Base-by-base conservation (phyloP, 2,113 vertebrate species). In the Atractosteus spatula region DNA sequence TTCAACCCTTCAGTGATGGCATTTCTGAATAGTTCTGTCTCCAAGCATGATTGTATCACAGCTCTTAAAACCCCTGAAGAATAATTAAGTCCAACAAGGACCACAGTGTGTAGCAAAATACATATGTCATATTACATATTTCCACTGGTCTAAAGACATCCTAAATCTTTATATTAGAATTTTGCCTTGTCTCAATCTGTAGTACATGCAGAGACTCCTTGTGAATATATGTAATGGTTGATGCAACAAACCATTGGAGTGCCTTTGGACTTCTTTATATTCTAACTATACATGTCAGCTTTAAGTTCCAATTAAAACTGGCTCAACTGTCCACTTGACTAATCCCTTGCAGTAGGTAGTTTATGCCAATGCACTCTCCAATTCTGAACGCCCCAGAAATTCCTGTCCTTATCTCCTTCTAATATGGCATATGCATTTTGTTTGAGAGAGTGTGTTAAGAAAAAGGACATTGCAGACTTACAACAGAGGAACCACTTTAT, bases 301-400 rank as follows among this genome's bases (percentile, higher is more conserved):
- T 51, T 7, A 51, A 51, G 14, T 65, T 69, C 70, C 66, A 72
- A 72, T 77, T 66, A 77, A 73, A 55, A 65, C 61, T 62, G 65
- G 44, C 54, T 43, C 66, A 66, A 62, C 67, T 62, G 55, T 59
- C 67, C 56, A 70, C 56, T 70, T 77, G 55, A 66, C 62, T 66
- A 73, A 70, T 73, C 70, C 65, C 71, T 65, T 70, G 76, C 66
- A 45, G 68, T 44, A 66, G 56, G 68, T 70, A 62, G 55, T 77
- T 66, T 66, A 73, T 77, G 76, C 63, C 73, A 73, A 77, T 51
- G 47, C 47, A 5, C 47, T 51, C 47, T 51, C 5, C 47, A 51
- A 51, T 7, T 73, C 44, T 55, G 68, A 70, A 66, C 47, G 68
- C 65, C 62, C 59, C 65, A 54, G 70, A 71, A 71, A 45, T 56